Percentiles rank a stretch among this genome's conserved stretches.
phyloP scores from a whole-genome alignment of 2,797 vertebrate genomes.

The Notamacropus eugenii region DNA sequence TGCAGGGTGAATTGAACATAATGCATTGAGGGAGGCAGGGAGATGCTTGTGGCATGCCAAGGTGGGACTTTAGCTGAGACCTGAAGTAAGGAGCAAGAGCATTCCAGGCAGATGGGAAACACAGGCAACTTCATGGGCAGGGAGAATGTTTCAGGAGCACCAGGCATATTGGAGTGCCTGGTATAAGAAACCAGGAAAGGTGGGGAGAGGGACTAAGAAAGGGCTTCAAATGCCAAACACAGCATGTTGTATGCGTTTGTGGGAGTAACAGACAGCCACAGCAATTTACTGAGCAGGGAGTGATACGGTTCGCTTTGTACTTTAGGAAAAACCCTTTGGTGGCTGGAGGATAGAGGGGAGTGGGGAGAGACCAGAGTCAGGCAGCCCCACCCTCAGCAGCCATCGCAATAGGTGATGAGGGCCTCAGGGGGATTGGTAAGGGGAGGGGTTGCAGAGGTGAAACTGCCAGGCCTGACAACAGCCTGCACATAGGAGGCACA shows the following conservation, averaged over 20 bases:
- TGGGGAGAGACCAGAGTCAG: background rate
- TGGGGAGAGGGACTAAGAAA: no score
- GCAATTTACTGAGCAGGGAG: rapidly evolving
- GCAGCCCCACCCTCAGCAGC: background rate
- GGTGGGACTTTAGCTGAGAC: no score
- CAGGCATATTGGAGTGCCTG: rapidly evolving
- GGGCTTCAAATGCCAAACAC: background rate
- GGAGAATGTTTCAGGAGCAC: background rate
- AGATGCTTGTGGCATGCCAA: no score
- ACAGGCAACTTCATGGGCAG: background rate
- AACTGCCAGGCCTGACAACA: background rate
- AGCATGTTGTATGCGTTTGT: background rate
- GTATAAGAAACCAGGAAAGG: background rate
- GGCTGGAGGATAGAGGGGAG: background rate
- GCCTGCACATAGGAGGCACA: no score
- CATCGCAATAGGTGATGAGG: background rate
- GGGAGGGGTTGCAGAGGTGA: background rate
- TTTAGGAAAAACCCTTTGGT: background rate
- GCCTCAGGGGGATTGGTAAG: no score
- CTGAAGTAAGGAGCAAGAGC: no score
- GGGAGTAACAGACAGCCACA: background rate
- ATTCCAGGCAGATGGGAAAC: no score
- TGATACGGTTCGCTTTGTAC: background rate
- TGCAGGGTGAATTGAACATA: no score
- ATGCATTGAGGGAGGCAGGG: no score